Conservation (phyloP, 2,113 vertebrate genomes). For the Caracal caracal region DNA sequence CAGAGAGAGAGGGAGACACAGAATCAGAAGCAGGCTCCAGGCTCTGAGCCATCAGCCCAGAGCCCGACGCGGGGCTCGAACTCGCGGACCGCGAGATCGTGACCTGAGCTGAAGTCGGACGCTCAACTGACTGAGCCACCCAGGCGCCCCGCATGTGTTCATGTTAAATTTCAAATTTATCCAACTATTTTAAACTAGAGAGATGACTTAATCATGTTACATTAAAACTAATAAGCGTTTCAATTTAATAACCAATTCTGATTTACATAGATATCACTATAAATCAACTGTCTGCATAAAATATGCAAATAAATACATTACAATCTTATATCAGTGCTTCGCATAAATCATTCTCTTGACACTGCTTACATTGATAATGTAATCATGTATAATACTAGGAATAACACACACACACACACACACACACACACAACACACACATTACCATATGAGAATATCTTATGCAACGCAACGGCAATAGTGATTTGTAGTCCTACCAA, state of each 20-base stretch:
- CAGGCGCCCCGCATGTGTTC: background rate
- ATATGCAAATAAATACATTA: background rate
- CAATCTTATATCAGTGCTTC: background rate
- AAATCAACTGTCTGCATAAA: background rate
- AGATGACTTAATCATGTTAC: background rate
- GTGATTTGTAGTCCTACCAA: background rate
- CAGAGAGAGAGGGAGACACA: no score
- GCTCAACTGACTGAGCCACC: no score
- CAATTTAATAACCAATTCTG: background rate
- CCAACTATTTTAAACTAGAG: background rate
- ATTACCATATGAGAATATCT: background rate
- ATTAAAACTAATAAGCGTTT: background rate
- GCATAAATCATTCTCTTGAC: constrained; percentile 21
- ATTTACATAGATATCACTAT: background rate
- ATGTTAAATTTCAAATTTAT: background rate
- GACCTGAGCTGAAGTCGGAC: no score
- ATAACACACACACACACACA: background rate
- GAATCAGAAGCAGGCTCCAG: no score
- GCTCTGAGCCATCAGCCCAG: no score
- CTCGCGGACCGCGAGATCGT: no score
- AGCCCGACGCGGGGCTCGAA: no score
- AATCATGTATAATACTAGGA: background rate
- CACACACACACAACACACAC: background rate
- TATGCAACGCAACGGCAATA: background rate
- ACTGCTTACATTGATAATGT: background rate